Evolutionary conservation across 2,888 invertebrate species (phyloP).

Genomic region (Troilus luridus): DNA sequence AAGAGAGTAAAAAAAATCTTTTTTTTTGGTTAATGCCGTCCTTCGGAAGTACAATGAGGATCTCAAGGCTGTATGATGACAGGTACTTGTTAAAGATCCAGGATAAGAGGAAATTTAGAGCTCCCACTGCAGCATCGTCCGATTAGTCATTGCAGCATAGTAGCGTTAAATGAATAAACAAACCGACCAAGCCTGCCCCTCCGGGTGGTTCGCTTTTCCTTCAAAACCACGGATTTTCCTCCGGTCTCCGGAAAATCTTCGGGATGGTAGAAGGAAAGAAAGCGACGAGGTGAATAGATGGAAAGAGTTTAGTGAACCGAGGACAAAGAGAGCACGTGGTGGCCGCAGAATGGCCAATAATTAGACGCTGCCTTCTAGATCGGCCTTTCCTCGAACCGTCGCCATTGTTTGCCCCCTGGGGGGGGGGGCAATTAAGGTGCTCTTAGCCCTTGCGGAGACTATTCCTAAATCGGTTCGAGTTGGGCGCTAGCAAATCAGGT

Average conservation of each 20-base stretch:
- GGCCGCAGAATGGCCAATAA: slow-evolving; percentile 40
- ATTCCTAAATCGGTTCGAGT: not conserved
- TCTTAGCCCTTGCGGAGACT: not conserved
- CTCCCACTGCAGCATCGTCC: no score
- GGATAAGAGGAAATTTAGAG: no score
- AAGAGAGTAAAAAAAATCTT: no score
- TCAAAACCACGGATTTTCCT: not conserved
- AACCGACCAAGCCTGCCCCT: not conserved
- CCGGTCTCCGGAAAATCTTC: not conserved
- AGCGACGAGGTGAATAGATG: not conserved
- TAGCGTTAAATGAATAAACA: no score
- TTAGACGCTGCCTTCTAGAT: slow-evolving; percentile 33
- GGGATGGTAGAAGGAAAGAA: not conserved
- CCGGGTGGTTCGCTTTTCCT: not conserved
- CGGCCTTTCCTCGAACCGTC: slow-evolving; percentile 32
- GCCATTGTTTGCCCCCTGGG: not conserved
- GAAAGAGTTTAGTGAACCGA: slow-evolving; percentile 31
- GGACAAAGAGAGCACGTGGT: slow-evolving; percentile 40
- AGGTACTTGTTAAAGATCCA: no score
- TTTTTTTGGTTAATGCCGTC: no score
- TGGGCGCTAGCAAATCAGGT: not conserved
- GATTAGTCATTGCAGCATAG: no score
- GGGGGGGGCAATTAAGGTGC: slow-evolving; percentile 5
- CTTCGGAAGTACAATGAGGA: no score
- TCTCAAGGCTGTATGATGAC: no score